phyloP scores from a whole-genome alignment of 2,888 invertebrate genomes.

The Acanthosoma haemorrhoidale region DNA sequence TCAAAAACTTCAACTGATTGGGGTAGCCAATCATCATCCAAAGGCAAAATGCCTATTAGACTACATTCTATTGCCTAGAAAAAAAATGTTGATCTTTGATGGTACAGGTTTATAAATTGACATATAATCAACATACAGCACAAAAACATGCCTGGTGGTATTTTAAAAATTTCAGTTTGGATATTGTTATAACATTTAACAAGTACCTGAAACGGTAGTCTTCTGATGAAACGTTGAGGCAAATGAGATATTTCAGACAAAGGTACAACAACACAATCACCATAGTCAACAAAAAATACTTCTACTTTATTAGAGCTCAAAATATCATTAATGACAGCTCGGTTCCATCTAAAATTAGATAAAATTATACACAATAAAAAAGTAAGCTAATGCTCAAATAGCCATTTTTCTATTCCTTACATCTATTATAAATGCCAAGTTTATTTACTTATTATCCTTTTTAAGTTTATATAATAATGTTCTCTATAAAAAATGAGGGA shows the following conservation, averaged over 20 bases:
- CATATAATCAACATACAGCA: not conserved
- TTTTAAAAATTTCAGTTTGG: not conserved
- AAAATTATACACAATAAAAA: no score
- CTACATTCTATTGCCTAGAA: constrained; percentile 25
- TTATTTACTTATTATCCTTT: no score
- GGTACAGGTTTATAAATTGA: no score
- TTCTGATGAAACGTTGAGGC: constrained; percentile 18
- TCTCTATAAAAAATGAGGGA: no score
- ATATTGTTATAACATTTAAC: not conserved
- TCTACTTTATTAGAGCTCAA: not conserved
- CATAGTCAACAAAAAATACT: constrained; percentile 33
- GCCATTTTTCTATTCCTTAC: no score
- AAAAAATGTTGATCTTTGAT: not conserved
- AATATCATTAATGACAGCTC: constrained; percentile 12
- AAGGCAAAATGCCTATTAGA: not conserved
- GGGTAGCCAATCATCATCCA: not conserved
- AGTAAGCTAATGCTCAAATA: no score
- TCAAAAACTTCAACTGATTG: constrained; percentile 3
- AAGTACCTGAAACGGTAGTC: constrained; percentile 32
- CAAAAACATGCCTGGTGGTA: constrained; percentile 15
- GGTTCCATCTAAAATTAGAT: constrained; percentile 28
- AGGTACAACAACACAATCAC: not conserved
- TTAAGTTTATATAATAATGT: no score
- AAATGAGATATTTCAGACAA: constrained; percentile 1
- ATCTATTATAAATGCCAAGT: no score